Evolutionary conservation across 2,113 vertebrate species (phyloP), one percentile per base, ranked within the genome.

Genomic region (Meriones unguiculatus): DNA sequence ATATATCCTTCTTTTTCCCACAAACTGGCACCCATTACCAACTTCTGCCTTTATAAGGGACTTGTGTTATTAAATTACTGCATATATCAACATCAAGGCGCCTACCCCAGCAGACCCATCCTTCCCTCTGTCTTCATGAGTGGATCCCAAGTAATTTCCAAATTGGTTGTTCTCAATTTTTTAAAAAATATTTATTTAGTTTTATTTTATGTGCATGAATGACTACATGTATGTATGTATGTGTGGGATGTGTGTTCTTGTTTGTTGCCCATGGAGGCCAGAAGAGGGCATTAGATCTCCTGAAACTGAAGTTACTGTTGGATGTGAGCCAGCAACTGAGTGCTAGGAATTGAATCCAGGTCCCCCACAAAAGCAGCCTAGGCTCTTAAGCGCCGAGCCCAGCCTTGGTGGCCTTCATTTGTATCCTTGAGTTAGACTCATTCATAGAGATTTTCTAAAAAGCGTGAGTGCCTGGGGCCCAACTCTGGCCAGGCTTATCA

Each of bases 31-130:
- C n/a, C 80, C 57, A 41, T 41, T 28, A 64, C 81, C 81, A 12
- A 41, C 57, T 41, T 62, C 81, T 84, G 81, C 24, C 59, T 84
- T 28, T 7, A 28, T 28, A 15, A 41, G n/a, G n/a, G 22, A 41
- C 57, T 28, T 28, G n/a, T 62, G n/a, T 25, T 64, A 41, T 64
- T 84, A 84, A 84, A 84, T 64, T 41, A 84, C 32, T 20, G 14
- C 62, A 50, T 46, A 32, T n/a, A 86, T 50, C 62, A 86, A 10
- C 30, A 0, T 2, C 1, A 4, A 0, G 77, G n/a, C 6, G 67
- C 30, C 24, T 84, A 17, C 41, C 38, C n/a, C 7, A 84, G 24
- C 57, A 2, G 3, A 41, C 13, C 0, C 0, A 7, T 28, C 13
- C 81, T 64, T 28, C 13, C 35, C 13, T 81, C 78, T 84, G 1